phyloP scores from a whole-genome alignment of 2,888 invertebrate genomes.

The Drosophila macrothrix region DNA sequence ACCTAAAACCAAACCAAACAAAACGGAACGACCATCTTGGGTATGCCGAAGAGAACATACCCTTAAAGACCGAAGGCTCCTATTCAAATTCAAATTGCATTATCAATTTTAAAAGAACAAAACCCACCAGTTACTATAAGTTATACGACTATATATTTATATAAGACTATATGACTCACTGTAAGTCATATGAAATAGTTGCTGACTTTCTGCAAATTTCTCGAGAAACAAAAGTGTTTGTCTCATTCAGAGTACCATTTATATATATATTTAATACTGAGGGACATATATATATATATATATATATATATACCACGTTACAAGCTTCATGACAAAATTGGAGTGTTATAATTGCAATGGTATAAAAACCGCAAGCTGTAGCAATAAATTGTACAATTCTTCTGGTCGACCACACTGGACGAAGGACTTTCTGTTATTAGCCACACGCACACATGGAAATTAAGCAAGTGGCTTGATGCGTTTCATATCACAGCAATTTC shows the following conservation, averaged over 20 bases:
- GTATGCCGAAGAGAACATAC: not conserved
- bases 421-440: conserved; percentile 26
- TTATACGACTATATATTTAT: not conserved
- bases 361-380: not conserved
- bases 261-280: not conserved
- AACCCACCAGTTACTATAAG: not conserved
- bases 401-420: not conserved
- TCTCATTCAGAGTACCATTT: not conserved
- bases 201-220: not conserved
- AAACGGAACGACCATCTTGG: not conserved
- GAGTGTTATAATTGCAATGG: not conserved
- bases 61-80: not conserved
- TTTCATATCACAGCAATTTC: conserved; percentile 33
- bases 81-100: too few species aligned
- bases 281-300: not conserved
- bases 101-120: not conserved
- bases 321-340: not conserved
- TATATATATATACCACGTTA: not conserved
- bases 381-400: conserved; percentile 11
- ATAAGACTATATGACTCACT: too few species aligned
- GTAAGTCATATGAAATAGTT: not conserved
- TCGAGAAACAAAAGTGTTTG: not conserved
- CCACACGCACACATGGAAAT: conserved; percentile 49
- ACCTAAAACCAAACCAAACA: conserved; percentile 4
- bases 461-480: conserved; percentile 47